Evolutionary conservation across 1,140 invertebrate species (phyloP).

Genomic region (Eupeodes corollae): DNA sequence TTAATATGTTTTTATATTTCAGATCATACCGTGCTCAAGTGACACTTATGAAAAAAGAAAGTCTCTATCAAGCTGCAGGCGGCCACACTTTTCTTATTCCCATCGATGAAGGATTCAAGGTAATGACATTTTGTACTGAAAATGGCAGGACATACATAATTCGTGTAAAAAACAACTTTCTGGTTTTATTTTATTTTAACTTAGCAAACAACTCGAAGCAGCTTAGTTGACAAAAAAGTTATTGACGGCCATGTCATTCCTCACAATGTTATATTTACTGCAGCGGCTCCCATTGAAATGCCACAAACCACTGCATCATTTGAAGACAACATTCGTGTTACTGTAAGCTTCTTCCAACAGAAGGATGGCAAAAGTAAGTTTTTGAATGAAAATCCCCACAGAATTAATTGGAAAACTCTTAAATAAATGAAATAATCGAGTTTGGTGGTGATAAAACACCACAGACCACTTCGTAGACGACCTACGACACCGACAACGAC

Average conservation of each 20-base stretch:
- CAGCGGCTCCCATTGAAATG: constrained; percentile 55
- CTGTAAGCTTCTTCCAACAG: constrained; percentile 56
- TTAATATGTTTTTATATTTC: constrained; percentile 16
- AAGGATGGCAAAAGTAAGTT: constrained; percentile 50
- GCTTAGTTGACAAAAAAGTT: constrained; percentile 66
- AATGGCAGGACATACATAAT: background rate
- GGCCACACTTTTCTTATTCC: constrained; percentile 80
- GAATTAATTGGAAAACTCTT: too few relatives aligned
- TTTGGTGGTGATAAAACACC: too few relatives aligned
- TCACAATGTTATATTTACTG: constrained; percentile 73
- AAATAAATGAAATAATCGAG: too few relatives aligned
- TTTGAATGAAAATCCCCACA: background rate
- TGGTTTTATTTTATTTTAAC: constrained; percentile 14
- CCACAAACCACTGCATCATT: constrained; percentile 69
- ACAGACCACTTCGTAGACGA: too few relatives aligned
- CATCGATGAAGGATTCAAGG: constrained; percentile 79
- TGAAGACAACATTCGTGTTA: constrained; percentile 70
- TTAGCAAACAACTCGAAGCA: constrained; percentile 41
- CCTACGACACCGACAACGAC: too few relatives aligned
- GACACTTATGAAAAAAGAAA: constrained; percentile 53
- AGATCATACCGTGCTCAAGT: constrained; percentile 67
- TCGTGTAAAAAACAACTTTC: background rate
- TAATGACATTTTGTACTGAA: constrained; percentile 23
- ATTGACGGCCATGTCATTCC: constrained; percentile 86
- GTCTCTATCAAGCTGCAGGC: constrained; percentile 63